Base-by-base conservation (phyloP, 2,888 invertebrate genomes). In the Urechis unicinctus region DNA sequence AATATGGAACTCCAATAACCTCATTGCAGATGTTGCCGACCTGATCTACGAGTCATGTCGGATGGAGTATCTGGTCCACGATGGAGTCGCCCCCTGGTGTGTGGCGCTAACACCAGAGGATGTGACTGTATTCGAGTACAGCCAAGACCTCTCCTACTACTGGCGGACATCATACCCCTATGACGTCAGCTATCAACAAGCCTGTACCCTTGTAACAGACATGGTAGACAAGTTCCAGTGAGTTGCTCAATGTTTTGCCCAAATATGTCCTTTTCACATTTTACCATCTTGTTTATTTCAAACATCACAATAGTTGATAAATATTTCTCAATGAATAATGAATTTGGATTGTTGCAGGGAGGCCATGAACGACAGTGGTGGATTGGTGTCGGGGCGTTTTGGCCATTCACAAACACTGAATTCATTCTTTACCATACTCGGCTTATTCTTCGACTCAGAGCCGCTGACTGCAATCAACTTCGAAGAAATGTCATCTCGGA, bases 11-110 rank as follows among this genome's bases (percentile, higher is more conserved):
- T n/a, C n/a, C n/a, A n/a, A n/a, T n/a, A n/a, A n/a, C n/a, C n/a
- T n/a, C n/a, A 2, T 21, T 52, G 26, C 24, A 52, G 53, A 17
- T 24, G 53, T 46, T 1, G 30, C 46, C 21, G 21, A 29, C n/a
- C 28, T 52, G 30, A 45, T 56, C 21, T 56, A 55, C 28, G 56
- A 56, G 28, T 29, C 13, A 17, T 56, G 56, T 54, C 43, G 42
- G 1, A 22, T 54, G 25, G 56, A 56, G 29, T 48, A 55, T 41
- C 42, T 25, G 2, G 30, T 56, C 13, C n/a, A n/a, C n/a, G 41
- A 48, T 26, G 30, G 50, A 17, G 53, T 48, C 29, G n/a, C 56
- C 1, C 53, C 56, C 1, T 56, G 56, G 56, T 56, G 56, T 26
- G 36, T 49, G 2, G 28, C 49, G 21, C 47, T 56, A 41, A 41